These are phyloP conservation scores for Ochropleura leucogaster DNA, from an alignment of 2,888 invertebrate species.

Conservation along the genomic window DNA sequence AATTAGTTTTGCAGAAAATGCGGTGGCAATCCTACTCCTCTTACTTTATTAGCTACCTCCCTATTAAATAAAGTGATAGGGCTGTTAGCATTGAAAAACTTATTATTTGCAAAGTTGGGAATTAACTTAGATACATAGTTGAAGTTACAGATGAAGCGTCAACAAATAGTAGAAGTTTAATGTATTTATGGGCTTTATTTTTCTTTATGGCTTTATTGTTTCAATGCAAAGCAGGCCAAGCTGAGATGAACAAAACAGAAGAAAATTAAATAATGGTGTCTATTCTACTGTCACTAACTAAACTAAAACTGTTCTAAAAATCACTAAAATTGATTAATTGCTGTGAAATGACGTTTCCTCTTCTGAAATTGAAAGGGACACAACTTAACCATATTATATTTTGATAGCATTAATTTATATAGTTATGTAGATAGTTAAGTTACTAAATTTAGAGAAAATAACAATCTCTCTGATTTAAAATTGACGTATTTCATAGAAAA, in stretches of 20 bases:
- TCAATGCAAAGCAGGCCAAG: background rate
- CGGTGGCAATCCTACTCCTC: conserved; percentile 35
- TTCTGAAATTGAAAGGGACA: no score
- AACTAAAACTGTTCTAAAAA: no score
- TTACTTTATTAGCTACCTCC: conserved; percentile 40
- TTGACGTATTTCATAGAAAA: no score
- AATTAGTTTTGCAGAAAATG: conserved; percentile 58
- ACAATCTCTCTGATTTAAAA: no score
- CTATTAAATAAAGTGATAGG: conserved; percentile 45
- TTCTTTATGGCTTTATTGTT: background rate
- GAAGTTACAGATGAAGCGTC: background rate
- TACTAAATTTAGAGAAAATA: no score
- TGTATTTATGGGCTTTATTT: background rate
- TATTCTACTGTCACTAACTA: no score
- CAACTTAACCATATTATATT: no score
- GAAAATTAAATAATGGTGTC: background rate
- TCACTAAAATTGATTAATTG: no score
- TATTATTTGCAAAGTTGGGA: conserved; percentile 25
- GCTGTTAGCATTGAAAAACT: conserved; percentile 40
- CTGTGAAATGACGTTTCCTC: no score
- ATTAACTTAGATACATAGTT: conserved; percentile 4
- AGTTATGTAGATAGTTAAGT: no score
- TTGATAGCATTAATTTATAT: no score
- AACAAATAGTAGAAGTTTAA: background rate
- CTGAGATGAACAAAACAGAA: background rate